Percentiles rank a stretch among this genome's conserved stretches.
Evolutionary conservation across 2,888 invertebrate genomes (phyloP).

Genomic region (Euzetes globulus): DNA sequence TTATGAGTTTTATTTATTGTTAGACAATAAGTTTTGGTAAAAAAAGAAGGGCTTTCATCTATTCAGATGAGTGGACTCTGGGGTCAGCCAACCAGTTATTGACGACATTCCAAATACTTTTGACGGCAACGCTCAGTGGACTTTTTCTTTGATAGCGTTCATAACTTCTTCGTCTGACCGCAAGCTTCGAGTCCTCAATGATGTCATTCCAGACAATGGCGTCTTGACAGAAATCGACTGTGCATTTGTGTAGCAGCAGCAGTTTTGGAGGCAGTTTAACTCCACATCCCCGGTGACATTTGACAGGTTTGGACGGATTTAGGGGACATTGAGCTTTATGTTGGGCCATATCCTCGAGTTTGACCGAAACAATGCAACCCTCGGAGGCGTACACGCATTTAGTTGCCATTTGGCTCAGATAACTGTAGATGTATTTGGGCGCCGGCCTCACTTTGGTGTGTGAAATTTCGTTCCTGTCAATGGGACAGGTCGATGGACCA

Average conservation of each 20-base stretch:
- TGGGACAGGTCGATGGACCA: constrained; percentile 32
- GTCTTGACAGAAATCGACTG: constrained; percentile 31
- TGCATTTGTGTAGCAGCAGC: constrained; percentile 31
- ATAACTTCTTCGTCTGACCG: constrained; percentile 27
- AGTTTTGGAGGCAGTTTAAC: constrained; percentile 18
- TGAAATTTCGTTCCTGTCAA: constrained; percentile 23
- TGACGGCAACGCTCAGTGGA: constrained; percentile 17
- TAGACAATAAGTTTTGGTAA: not conserved
- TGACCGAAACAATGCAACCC: constrained; percentile 30
- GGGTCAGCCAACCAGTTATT: constrained; percentile 36
- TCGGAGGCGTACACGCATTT: constrained; percentile 23
- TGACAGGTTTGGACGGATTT: constrained; percentile 31
- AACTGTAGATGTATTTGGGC: constrained; percentile 23
- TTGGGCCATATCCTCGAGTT: constrained; percentile 24
- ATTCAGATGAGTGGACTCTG: constrained; percentile 11
- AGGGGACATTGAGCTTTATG: constrained; percentile 29
- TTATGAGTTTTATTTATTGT: not conserved
- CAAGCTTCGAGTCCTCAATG: constrained; percentile 22
- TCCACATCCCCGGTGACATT: constrained; percentile 34
- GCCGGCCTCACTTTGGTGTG: constrained; percentile 28
- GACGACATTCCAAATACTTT: constrained; percentile 31
- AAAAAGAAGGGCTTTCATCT: not conserved
- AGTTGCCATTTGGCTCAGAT: constrained; percentile 20
- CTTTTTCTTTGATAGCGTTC: constrained; percentile 28
- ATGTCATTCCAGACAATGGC: constrained; percentile 34